A percentile compares a stretch with the other conserved stretches of the same genome.
phyloP scores from a whole-genome alignment of 2,888 invertebrate species.

The Microctonus hyperodae region DNA sequence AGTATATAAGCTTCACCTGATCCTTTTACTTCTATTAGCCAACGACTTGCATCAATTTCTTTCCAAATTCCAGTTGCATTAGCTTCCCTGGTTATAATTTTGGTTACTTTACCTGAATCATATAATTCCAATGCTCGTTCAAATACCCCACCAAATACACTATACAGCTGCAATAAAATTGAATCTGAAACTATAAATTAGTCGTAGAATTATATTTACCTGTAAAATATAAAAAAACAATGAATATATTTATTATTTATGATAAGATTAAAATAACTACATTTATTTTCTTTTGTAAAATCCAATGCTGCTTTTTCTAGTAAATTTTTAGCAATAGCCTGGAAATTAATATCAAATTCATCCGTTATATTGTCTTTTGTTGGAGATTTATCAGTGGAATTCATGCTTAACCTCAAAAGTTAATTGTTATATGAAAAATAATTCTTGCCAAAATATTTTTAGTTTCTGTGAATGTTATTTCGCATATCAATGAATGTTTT shows the following conservation, averaged over 20 bases:
- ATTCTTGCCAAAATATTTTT: too few species aligned
- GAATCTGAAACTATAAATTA: slow-evolving; percentile 69
- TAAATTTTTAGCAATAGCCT: slow-evolving; percentile 39
- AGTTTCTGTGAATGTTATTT: too few species aligned
- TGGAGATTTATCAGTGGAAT: not conserved
- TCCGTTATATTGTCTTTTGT: not conserved
- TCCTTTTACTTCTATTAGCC: slow-evolving; percentile 69
- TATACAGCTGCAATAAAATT: slow-evolving; percentile 67
- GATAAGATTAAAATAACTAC: slow-evolving; percentile 41
- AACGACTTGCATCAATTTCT: slow-evolving; percentile 49
- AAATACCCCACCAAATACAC: slow-evolving; percentile 69
- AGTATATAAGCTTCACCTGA: slow-evolving; percentile 69
- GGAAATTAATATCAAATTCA: slow-evolving; percentile 37
- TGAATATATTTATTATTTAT: not conserved
- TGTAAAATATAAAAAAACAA: slow-evolving; percentile 10
- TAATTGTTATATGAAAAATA: too few species aligned
- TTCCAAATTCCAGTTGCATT: slow-evolving; percentile 31
- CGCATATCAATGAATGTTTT: too few species aligned
- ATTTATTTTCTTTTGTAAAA: slow-evolving; percentile 49
- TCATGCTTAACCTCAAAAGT: not conserved
- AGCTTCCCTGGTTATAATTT: slow-evolving; percentile 63
- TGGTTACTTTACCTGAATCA: slow-evolving; percentile 67
- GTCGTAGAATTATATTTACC: slow-evolving; percentile 37
- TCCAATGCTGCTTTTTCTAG: slow-evolving; percentile 46
- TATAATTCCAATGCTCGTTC: slow-evolving; percentile 70